Base-by-base conservation (phyloP, 2,113 vertebrate genomes). In the Crotophaga sulcirostris region DNA sequence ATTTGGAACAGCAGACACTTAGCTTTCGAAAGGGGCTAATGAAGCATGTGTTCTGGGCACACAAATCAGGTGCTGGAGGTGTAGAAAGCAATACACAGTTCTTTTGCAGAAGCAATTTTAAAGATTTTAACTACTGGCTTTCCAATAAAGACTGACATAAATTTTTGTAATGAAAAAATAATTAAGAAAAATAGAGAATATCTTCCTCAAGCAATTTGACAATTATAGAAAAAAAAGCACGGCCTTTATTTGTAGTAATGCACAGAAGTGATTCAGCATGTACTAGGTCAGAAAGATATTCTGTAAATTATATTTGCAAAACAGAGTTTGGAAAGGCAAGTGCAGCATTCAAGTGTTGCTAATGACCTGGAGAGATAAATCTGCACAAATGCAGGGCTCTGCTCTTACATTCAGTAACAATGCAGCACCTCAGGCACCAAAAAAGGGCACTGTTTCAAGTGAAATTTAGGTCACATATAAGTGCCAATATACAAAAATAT, bases 21-120 rank as follows among this genome's bases (percentile, higher is more conserved):
- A 92, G 90, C 68, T 92, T 77, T 59, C 91, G 96, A 96, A 97
- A 97, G 74, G 47, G 73, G 36, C 79, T 97, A 97, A 97, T 94
- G 95, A 97, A 93, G 93, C 92, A 86, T 95, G 75, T 73, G 67
- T 93, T 93, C 87, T 82, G 73, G 72, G 87, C 75, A 79, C 95
- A 92, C 93, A 96, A 96, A 97, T 96, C 95, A 97, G 94, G 82
- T 96, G 78, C 73, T 88, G 69, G 81, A 89, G 63, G 38, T 91
- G 72, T 45, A 90, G 75, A 85, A 95, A 92, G 72, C 70, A 87
- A 56, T 38, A 75, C 15, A 84, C 31, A 95, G 42, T 51, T 80
- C 47, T 45, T 84, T 70, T 62, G 47, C 62, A 88, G 68, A 74
- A 69, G 75, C 59, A 80, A 87, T 89, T 95, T 60, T 63, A 66